Base-by-base conservation (phyloP, 2,888 invertebrate genomes). In the Gnatocerus cornutus region DNA sequence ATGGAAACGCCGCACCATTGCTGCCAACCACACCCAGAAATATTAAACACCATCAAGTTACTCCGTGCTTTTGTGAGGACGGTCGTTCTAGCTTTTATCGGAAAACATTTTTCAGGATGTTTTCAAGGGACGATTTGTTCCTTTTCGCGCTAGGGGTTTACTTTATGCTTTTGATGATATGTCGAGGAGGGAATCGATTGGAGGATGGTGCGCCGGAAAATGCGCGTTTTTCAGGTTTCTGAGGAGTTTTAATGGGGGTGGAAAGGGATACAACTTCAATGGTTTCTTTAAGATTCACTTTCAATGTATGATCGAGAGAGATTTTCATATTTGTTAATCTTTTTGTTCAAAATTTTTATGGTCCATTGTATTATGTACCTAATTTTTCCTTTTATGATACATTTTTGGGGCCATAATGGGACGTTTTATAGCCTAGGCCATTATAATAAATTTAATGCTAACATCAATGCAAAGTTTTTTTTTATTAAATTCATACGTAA, bases 1-100 rank as follows among this genome's bases (percentile, higher is more conserved):
- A 82, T 80, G 78, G 81, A 75, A 78, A 84, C 83, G 78, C 81
- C 79, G 77, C 80, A 77, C 82, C 82, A 80, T 78, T 81, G 78
- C 76, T 78, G 69, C 79, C 76, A 77, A 78, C 78, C 79, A 78
- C 79, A 78, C 79, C 79, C 79, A 76, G 76, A 72, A 68, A 74
- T 74, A 78, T 78, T 75, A 77, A 77, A 76, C 76, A 72, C 77
- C 69, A 77, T 72, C 70, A 65, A 73, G 74, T 74, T 74, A 63
- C 73, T 71, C 53, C 59, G 59, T 27, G 14, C 52, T 41, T 52
- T 46, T 68, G 30, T 58, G 12, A 56, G 29, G 10, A 16, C 37
- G n/a, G 27, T 50, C 21, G 7, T 41, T 10, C 50, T 4, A 41
- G 33, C 59, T 67, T 65, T 67, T 68, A 68, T 45, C 62, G 62